Evolutionary conservation across 2,113 vertebrate species (phyloP).

Genomic region (Galemys pyrenaicus): DNA sequence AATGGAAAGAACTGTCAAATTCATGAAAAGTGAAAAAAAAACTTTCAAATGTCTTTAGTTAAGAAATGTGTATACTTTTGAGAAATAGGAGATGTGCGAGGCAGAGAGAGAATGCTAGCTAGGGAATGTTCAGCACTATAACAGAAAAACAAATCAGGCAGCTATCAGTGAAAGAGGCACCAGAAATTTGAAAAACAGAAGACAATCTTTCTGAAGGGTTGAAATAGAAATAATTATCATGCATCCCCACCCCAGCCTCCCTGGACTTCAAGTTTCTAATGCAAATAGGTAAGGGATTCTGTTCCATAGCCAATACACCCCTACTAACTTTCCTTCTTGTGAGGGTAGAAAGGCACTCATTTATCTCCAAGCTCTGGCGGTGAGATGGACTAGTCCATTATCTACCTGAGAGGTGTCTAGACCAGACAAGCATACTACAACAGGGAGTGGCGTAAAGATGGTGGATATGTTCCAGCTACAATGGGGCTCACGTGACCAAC

Average conservation of each 20-base stretch:
- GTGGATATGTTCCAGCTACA: background rate
- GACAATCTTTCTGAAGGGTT: background rate
- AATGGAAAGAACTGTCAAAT: background rate
- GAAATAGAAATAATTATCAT: background rate
- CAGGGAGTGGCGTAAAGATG: background rate
- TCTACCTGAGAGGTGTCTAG: background rate
- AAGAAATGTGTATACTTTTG: background rate
- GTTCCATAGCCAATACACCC: accelerated
- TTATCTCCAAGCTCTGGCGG: background rate
- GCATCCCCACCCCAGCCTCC: background rate
- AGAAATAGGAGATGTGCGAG: background rate
- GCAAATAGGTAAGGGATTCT: background rate
- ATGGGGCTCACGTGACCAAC: background rate
- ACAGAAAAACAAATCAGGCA: background rate
- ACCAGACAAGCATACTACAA: background rate
- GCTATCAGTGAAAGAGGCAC: background rate
- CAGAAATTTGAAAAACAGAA: background rate
- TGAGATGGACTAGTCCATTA: background rate
- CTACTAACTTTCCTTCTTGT: background rate
- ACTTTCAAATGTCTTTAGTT: background rate
- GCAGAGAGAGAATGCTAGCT: background rate
- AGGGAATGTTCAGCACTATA: background rate
- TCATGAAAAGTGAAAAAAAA: background rate
- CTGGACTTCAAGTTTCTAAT: background rate
- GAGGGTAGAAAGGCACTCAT: background rate